Base-by-base conservation (phyloP, 2,888 invertebrate genomes). In the Tenthredo notha region DNA sequence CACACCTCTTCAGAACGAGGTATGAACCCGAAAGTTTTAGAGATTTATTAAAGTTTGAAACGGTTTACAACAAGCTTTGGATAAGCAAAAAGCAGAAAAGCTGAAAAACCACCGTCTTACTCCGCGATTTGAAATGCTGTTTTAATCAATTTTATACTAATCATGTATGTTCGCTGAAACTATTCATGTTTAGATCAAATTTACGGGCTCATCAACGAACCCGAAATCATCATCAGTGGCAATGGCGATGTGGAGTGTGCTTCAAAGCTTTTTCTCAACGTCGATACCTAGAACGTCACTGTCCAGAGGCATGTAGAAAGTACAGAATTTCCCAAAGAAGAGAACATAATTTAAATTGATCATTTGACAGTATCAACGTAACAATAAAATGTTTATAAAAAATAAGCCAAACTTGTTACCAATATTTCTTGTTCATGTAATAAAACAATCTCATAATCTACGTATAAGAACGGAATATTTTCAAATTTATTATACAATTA, bases 131-230 rank as follows among this genome's bases (percentile, higher is more conserved):
- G 1, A 7, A 18, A 54, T 0, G n/a, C n/a, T n/a, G n/a, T 54
- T n/a, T n/a, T n/a, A n/a, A n/a, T 54, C 6, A 54, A 54, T 54
- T n/a, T n/a, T n/a, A 54, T n/a, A n/a, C 54, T 54, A 1, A 54
- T 67, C 1, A 40, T 9, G 25, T 9, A 43, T 74, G 12, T 65
- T n/a, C 10, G 12, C 29, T 47, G 25, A n/a, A 43, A 65, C 33
- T n/a, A 65, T 82, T 83, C 54, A n/a, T 82, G 87, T 86, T 0
- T 87, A 96, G 96, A 77, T 96, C 96, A 0, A 96, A 96, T 92
- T 93, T 96, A 65, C 94, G 96, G 80, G 96, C 96, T 0, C 96
- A 96, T 94, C 96, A 96, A 91, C 95, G 96, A 86, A 96, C 96
- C 10, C 95, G 96, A 88, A 95, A 95, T 7, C 96, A 96, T 92